Evolutionary conservation across 2,888 invertebrate species (phyloP), one percentile per base, ranked within the genome.

Genomic region (Dolomedes plantarius): DNA sequence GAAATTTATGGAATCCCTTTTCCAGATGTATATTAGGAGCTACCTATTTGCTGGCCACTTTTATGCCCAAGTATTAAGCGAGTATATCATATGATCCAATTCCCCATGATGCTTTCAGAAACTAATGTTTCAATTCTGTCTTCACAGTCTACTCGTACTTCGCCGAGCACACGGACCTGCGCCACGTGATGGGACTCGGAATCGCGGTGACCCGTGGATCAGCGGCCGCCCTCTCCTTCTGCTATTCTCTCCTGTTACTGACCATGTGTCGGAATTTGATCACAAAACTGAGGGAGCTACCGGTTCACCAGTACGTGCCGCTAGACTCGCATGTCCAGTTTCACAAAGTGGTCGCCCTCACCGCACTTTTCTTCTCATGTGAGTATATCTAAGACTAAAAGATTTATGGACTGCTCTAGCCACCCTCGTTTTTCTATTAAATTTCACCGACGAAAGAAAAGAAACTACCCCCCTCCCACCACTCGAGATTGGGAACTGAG

Each of bases 151-250:
- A 98, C 91, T 97, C 97, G 0, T 98, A 98, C 91, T 96, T 98
- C 96, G 95, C 97, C 0, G 98, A 98, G 90, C 98, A 98, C 91
- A 95, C 97, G 29, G 98, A 98, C 91, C 92, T 98, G 89, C 93
- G 98, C 0, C 97, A 98, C 90, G 98, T 98, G 64, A 98, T 98
- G 98, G 98, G 98, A 0, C 97, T 97, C 0, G 98, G 98, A 0
- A 98, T 98, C 72, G 98, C 98, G 7, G 96, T 98, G 89, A 98
- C 98, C 0, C 93, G 98, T 91, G 98, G 98, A 23, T 96, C 98
- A 0, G 98, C 98, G 0, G 98, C 97, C 0, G 96, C 98, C 0
- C 91, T 98, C 7, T 98, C 98, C 0, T 98, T 98, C 92, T 97
- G 97, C 92, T 98, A 98, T 92, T 96, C 96, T 89, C 93, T 98